A percentile compares a stretch with the other conserved stretches of the same genome.
Evolutionary conservation across 2,888 invertebrate genomes (phyloP).

Genomic region (Eumerus sabulonum): DNA sequence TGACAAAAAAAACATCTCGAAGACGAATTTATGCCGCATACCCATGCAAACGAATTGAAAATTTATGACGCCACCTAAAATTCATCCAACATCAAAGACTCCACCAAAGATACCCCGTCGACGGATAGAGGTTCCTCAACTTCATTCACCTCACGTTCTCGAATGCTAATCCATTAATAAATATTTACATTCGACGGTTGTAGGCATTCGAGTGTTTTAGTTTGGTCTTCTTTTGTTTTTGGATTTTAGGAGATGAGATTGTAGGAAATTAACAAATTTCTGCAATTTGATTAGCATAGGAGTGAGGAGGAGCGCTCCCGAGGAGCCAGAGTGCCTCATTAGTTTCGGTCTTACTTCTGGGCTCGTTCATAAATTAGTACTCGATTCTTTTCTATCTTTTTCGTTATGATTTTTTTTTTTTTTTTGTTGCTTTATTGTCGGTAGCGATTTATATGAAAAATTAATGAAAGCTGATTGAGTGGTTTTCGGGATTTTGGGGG

Average conservation of each 20-base stretch:
- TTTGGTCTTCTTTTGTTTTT: slow-evolving; percentile 2
- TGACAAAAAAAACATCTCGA: slow-evolving; percentile 34
- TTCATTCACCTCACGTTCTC: slow-evolving; percentile 62
- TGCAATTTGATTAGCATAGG: slow-evolving; percentile 68
- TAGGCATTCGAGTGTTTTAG: slow-evolving; percentile 50
- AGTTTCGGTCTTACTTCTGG: slow-evolving; percentile 63
- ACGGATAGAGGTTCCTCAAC: slow-evolving; percentile 28
- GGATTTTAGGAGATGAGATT: slow-evolving; percentile 28
- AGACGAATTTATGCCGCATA: slow-evolving; percentile 54
- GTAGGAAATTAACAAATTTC: slow-evolving; percentile 65
- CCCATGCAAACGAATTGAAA: slow-evolving; percentile 46
- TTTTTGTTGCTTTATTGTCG: slow-evolving; percentile 31
- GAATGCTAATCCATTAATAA: slow-evolving; percentile 67
- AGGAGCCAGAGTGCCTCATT: slow-evolving; percentile 43
- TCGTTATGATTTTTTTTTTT: neutral
- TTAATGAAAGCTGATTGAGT: slow-evolving; percentile 62
- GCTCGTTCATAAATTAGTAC: slow-evolving; percentile 61
- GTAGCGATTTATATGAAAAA: slow-evolving; percentile 49
- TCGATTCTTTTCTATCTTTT: slow-evolving; percentile 20
- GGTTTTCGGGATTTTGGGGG: slow-evolving; percentile 36
- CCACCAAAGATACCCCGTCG: neutral
- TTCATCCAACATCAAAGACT: slow-evolving; percentile 58
- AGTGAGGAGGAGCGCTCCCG: slow-evolving; percentile 37
- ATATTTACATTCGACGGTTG: slow-evolving; percentile 65
- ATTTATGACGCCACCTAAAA: slow-evolving; percentile 58